Evolutionary conservation across 2,797 vertebrate species (phyloP).

Genomic region (Esox lucius): DNA sequence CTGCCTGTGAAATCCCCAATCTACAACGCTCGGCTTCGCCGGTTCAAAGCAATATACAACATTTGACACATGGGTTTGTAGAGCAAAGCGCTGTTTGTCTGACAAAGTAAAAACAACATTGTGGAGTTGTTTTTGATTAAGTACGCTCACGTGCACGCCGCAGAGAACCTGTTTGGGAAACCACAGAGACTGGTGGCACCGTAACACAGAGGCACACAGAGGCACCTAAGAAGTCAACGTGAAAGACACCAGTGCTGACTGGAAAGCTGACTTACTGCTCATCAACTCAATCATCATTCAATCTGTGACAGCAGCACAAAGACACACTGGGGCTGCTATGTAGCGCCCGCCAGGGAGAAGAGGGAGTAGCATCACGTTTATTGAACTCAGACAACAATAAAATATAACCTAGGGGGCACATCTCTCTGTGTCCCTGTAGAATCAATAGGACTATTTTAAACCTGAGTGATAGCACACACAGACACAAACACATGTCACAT

Average conservation of each 20-base stretch:
- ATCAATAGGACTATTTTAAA: conserved; percentile 74
- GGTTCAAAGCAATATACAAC: conserved; percentile 32
- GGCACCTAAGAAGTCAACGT: neutral
- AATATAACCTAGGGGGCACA: conserved; percentile 64
- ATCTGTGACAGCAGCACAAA: conserved; percentile 1
- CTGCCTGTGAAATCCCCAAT: conserved; percentile 45
- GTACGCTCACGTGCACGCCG: no score
- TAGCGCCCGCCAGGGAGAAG: conserved; percentile 62
- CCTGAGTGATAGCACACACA: conserved; percentile 39
- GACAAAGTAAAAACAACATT: neutral
- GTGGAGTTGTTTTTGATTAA: neutral
- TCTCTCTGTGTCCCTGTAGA: conserved; percentile 50
- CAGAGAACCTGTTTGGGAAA: neutral
- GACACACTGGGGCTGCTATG: conserved; percentile 50
- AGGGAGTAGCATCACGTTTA: conserved; percentile 62
- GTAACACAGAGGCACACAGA: neutral
- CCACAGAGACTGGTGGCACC: neutral
- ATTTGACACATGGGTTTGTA: neutral
- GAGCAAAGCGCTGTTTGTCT: conserved; percentile 7
- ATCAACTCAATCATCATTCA: conserved; percentile 7
- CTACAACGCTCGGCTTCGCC: conserved; percentile 30
- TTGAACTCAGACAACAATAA: conserved; percentile 73
- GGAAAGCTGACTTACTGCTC: neutral
- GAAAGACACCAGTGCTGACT: neutral
- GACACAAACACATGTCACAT: neutral